Evolutionary conservation across 2,113 vertebrate genomes (phyloP), one percentile per base, ranked within the genome.

Genomic region (Pandion haliaetus): DNA sequence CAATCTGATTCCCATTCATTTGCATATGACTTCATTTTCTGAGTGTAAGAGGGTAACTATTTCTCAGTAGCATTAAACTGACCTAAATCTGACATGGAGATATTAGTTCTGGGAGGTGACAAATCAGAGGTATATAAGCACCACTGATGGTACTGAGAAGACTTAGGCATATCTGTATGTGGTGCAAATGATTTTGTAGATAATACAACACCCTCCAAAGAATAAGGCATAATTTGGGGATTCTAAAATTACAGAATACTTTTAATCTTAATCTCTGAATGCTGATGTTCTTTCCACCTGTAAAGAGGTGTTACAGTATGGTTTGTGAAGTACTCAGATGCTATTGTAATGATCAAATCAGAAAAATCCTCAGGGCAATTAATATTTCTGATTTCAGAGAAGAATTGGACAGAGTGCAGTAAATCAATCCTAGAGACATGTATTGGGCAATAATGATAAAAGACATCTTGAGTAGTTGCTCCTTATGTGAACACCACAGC

Each of bases 21-120:
- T 97, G 94, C 94, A 96, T 96, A 88, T n/a, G 42, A 74, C 21
- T 96, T 97, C 71, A 88, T 94, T 94, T 96, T 90, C 67, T 94
- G 77, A 93, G 13, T 52, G 19, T 86, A 85, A 84, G 44, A 72
- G 54, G 50, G 40, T 50, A 91, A 79, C 40, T 80, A n/a, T 91
- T 91, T 87, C 66, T 84, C 47, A 89, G 73, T 40, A 82, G 13
- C 65, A 82, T 94, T 76, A 91, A 86, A 93, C 29, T 82, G 78
- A 92, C 59, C 84, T 93, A 81, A 71, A 93, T 88, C 38, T 74
- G 84, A 66, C 44, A 65, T 18, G 76, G 26, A 47, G 45, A 66
- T 24, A 71, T 89, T 88, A 74, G 44, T 71, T 57, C 47, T 71
- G 31, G 19, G 25, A 88, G 25, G 20, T 82, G 71, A 45, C 59